Evolutionary conservation across 1,140 invertebrate genomes (phyloP).

Genomic region (Pristionchus pacificus): DNA sequence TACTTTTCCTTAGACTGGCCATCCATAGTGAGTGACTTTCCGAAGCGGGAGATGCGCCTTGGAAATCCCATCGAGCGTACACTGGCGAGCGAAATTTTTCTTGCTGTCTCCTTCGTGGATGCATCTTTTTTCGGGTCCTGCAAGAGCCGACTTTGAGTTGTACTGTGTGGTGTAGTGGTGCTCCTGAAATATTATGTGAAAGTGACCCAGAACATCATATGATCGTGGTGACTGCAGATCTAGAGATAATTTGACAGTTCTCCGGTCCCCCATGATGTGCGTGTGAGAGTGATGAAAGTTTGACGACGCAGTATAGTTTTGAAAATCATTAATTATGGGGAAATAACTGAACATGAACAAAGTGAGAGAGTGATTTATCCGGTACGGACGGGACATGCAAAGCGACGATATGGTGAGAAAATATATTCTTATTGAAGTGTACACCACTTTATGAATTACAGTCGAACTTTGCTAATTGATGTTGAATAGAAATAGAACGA

Average conservation of each 20-base stretch:
- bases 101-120: slow-evolving; percentile 15
- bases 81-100: slow-evolving; percentile 54
- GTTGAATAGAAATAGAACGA: too few relatives aligned
- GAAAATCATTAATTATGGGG: too few relatives aligned
- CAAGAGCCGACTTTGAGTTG: slow-evolving; percentile 5
- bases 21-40: slow-evolving; percentile 53
- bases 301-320: too few relatives aligned
- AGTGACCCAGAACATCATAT: slow-evolving; percentile 16
- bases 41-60: slow-evolving; percentile 49
- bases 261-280: slow-evolving; percentile 8
- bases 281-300: slow-evolving; percentile 19
- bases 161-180: slow-evolving; percentile 21
- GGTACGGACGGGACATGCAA: too few relatives aligned
- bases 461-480: too few relatives aligned
- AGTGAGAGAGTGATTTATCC: too few relatives aligned
- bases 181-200: slow-evolving; percentile 22
- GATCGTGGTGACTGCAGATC: slow-evolving; percentile 19
- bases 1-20: too few relatives aligned
- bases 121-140: slow-evolving; percentile 4
- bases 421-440: too few relatives aligned
- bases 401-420: too few relatives aligned
- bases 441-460: too few relatives aligned
- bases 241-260: slow-evolving; percentile 13
- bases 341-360: too few relatives aligned
- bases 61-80: slow-evolving; percentile 52